phyloP scores from a whole-genome alignment of 2,113 vertebrate species.

The Lycaon pictus region DNA sequence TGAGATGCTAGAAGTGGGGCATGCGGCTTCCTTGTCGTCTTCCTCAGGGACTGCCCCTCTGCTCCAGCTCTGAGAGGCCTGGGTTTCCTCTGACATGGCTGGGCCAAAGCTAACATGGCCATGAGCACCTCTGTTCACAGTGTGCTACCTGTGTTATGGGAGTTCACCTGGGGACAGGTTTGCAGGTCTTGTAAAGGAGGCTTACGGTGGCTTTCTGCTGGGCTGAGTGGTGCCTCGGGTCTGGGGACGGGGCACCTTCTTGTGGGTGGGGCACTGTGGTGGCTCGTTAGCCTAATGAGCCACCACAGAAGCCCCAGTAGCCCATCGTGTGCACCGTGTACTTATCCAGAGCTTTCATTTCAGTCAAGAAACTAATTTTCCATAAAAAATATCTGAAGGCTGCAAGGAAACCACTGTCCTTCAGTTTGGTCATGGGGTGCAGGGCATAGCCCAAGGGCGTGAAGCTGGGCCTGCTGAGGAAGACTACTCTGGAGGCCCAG shows the following conservation, averaged over 20 bases:
- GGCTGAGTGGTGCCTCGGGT: not conserved
- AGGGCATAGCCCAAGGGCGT: not conserved
- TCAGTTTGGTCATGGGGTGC: not conserved
- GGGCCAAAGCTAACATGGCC: not conserved
- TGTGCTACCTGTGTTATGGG: not conserved
- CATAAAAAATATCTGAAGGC: not conserved
- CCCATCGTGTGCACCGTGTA: fast-evolving
- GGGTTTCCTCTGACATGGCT: not conserved
- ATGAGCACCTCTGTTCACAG: not conserved
- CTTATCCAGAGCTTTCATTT: not conserved
- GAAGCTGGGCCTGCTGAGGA: not conserved
- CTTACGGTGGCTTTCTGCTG: not conserved
- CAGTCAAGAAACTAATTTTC: not conserved
- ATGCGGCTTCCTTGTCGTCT: not conserved
- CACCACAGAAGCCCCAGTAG: not conserved
- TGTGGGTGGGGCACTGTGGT: not conserved
- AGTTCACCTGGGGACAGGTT: not conserved
- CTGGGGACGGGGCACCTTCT: not conserved
- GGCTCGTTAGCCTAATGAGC: not conserved
- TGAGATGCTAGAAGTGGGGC: not conserved
- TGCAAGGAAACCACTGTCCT: not conserved
- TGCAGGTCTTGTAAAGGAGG: not conserved
- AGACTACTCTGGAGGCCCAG: not conserved
- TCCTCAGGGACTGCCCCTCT: not conserved
- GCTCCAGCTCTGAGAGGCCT: not conserved